Base-by-base conservation (phyloP, 2,113 vertebrate species). In the Mastomys coucha region DNA sequence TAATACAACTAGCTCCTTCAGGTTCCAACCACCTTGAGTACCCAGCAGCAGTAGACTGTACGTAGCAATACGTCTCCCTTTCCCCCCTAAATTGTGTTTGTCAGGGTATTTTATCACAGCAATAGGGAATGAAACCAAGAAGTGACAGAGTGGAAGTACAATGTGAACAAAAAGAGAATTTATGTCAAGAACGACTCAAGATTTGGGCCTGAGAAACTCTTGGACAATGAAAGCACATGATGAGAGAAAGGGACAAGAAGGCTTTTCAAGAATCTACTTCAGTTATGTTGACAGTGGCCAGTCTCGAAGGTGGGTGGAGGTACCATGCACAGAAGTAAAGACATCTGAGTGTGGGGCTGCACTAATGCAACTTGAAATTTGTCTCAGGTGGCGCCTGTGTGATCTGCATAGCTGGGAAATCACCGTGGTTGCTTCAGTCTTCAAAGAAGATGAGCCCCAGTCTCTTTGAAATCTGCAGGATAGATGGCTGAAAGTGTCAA, bases 401-500 rank as follows among this genome's bases (percentile, higher is more conserved):
- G n/a, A 89, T 63, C 56, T 19, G 33, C 72, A 73, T 33, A 91
- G 53, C 65, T 49, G 19, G 72, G 67, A 36, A 82, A 91, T 89
- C 88, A 45, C 45, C 39, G 78, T 10, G 70, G 42, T 42, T 78
- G 91, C 17, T 31, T 72, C 12, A 86, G 49, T 77, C 72, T 93
- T 24, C 49, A 78, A 73, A 91, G 36, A 84, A 95, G 51, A 36
- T 93, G 60, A 89, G 4, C 51, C 77, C 39, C 10, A 6, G 78
- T 45, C 22, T 82, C 45, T 5, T 87, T 89, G 96, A 89, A 89
- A 49, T 82, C 91, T 73, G 63, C 39, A 75, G 58, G 36, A 69
- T 56, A 36, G 0, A 0, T 88, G 11, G 14, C 31, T 87, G 17
- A 91, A 91, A 93, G 82, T 81, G 22, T 70, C 69, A 70, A 84